Conservation (phyloP, 2,113 vertebrate genomes). For the Microtus ochrogaster region DNA sequence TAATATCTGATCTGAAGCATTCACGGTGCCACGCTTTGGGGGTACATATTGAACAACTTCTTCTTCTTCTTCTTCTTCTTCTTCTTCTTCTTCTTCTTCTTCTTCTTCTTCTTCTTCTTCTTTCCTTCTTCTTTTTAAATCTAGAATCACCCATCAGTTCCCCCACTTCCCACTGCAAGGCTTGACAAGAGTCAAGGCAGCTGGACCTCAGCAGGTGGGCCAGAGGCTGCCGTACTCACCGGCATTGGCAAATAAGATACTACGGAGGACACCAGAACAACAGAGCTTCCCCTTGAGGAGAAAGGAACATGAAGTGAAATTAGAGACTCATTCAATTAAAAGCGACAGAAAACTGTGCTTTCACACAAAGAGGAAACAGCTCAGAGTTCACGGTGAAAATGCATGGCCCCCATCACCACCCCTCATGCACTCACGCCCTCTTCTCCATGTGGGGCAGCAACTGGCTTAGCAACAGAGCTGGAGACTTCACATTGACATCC, state of each 20-base stretch:
- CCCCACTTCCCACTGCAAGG: too few relatives aligned
- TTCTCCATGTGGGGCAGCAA: constrained; percentile 90
- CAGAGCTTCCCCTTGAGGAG: constrained; percentile 86
- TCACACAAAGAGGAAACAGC: neutral
- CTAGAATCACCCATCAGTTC: neutral
- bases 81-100: too few relatives aligned
- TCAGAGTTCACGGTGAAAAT: neutral
- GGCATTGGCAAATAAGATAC: constrained; percentile 87
- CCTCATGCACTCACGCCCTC: constrained; percentile 84
- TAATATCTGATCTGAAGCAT: neutral
- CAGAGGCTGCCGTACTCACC: constrained; percentile 74
- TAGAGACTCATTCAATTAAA: neutral
- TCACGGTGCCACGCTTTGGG: neutral
- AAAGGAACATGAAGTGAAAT: neutral
- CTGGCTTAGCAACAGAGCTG: constrained; percentile 88
- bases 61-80: too few relatives aligned
- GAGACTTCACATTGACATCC: constrained; percentile 88
- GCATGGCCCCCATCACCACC: neutral
- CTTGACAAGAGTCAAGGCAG: neutral
- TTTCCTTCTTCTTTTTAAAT: too few relatives aligned
- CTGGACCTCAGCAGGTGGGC: neutral
- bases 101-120: too few relatives aligned
- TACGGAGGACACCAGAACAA: constrained; percentile 90
- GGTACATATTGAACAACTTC: neutral
- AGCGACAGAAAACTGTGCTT: neutral